Evolutionary conservation across 2,888 invertebrate species (phyloP), one percentile per base, ranked within the genome.

Genomic region (Acronicta psi): DNA sequence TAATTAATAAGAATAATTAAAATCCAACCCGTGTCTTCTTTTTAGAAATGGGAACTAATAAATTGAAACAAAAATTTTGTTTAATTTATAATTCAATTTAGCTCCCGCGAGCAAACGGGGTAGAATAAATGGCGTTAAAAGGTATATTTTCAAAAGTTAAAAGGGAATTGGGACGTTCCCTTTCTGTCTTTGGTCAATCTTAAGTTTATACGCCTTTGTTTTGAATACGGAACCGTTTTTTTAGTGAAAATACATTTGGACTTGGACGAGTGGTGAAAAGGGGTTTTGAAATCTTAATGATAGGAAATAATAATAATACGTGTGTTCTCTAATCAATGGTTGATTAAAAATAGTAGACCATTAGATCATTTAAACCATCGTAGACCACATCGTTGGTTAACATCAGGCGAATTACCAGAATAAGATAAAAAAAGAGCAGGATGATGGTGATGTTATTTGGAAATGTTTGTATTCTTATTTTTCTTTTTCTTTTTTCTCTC

Each of bases 191-290:
- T 40, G 50, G 13, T 43, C 45, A 50, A 68, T 58, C 53, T 52
- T 46, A 58, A 62, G 40, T 44, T 31, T 23, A 43, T 11, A 49
- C 17, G 23, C 18, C 31, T 63, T 59, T 67, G 55, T 60, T 59
- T 64, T 56, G 37, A 37, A 11, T 18, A 46, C 41, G 20, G 17
- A 57, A 57, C 20, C 50, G 25, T 53, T 58, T 62, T 56, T 67
- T 61, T 59, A 63, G 47, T 38, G n/a, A 40, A 10, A 25, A 31
- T 45, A 47, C 47, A n/a, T 20, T 41, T 47, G 17, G 37, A 9
- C 3, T n/a, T 10, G 20, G 38, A n/a, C n/a, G n/a, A n/a, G n/a
- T n/a, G 20, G 34, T 38, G 49, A 41, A 2, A 9, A 41, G n/a
- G n/a, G 34, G n/a, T 5, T 34, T 6, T 5, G n/a, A n/a, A n/a